Percentiles rank a stretch among this genome's conserved stretches.
Evolutionary conservation across 2,113 vertebrate genomes (phyloP).

Genomic region (Lophius piscatorius): DNA sequence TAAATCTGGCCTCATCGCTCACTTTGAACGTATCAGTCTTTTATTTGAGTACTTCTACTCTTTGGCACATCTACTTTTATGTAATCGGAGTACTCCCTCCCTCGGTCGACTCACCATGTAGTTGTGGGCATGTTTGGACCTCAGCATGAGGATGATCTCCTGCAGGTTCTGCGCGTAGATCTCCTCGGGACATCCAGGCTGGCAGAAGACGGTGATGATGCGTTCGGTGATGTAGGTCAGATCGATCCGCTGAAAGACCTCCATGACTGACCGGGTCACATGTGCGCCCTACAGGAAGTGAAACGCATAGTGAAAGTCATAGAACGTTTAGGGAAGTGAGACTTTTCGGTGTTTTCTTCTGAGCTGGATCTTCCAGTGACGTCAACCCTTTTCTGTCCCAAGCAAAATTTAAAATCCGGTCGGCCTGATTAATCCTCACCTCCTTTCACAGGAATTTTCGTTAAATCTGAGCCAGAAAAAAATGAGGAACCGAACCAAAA

Average conservation of each 20-base stretch:
- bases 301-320: neutral
- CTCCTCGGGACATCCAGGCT: conserved; percentile 82
- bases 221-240: conserved; percentile 93
- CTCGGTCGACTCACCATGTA: conserved; percentile 91
- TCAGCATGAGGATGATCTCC: conserved; percentile 88
- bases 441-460: conserved; percentile 24
- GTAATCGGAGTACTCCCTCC: neutral
- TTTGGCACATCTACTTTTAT: neutral
- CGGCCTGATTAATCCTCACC: conserved; percentile 14
- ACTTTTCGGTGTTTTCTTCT: conserved; percentile 9
- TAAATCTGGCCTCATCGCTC: too few relatives aligned
- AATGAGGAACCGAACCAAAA: conserved; percentile 13
- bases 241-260: conserved; percentile 84
- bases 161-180: conserved; percentile 83
- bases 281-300: conserved; percentile 21
- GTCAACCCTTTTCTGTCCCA: neutral
- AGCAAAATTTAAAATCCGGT: conserved; percentile 20
- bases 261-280: conserved; percentile 79
- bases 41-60: too few relatives aligned
- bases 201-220: conserved; percentile 88
- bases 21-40: too few relatives aligned
- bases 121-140: conserved; percentile 91
- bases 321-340: conserved; percentile 36
- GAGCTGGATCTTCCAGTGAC: neutral
- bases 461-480: conserved; percentile 17